phyloP scores from a whole-genome alignment of 2,113 vertebrate species.

The Glaucomys volans region DNA sequence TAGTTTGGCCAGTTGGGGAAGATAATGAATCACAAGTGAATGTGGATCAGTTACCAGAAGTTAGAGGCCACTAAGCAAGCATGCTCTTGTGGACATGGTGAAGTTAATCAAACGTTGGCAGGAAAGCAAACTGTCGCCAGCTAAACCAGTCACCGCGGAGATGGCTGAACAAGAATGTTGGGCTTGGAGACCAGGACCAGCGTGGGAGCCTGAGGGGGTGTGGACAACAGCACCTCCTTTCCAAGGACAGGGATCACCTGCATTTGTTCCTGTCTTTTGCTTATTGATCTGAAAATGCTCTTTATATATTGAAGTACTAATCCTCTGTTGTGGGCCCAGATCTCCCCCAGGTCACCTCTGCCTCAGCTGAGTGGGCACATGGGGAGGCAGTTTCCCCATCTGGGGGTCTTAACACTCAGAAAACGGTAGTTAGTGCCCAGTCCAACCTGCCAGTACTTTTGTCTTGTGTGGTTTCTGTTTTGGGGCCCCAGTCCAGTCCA shows the following conservation, averaged over 20 bases:
- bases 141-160: accelerated
- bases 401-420: neutral
- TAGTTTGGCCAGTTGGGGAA: neutral
- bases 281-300: neutral
- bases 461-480: neutral
- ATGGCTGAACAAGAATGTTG: accelerated
- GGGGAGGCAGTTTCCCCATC: accelerated
- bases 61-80: accelerated
- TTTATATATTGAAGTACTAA: accelerated
- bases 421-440: neutral
- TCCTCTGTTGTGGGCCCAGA: accelerated
- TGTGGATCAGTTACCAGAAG: neutral
- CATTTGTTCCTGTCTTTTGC: no score
- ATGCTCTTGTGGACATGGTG: accelerated
- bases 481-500: neutral
- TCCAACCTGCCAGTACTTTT: neutral
- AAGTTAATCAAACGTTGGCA: no score
- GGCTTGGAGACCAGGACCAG: no score
- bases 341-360: no score
- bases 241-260: accelerated
- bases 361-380: no score
- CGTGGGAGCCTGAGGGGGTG: accelerated
- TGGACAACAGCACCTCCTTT: accelerated
- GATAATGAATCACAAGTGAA: neutral
- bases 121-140: neutral